phyloP scores from a whole-genome alignment of 2,888 invertebrate species.

The Esperia sulphurella region DNA sequence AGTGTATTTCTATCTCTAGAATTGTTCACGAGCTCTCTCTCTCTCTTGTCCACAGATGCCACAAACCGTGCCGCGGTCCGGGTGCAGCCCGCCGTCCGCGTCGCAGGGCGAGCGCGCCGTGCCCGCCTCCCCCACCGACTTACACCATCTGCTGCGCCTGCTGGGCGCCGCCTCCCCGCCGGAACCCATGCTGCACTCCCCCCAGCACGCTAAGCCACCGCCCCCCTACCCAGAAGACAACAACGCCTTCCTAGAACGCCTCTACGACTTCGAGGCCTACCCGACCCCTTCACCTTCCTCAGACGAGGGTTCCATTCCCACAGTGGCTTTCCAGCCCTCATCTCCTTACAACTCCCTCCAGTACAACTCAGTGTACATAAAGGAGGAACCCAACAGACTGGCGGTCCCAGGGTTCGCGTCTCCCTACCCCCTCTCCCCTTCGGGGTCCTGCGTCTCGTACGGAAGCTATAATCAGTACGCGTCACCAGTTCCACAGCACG shows the following conservation, averaged over 20 bases:
- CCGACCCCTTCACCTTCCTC: constrained; percentile 71
- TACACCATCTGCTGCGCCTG: constrained; percentile 66
- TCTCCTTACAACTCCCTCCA: constrained; percentile 75
- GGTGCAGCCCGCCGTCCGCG: constrained; percentile 87
- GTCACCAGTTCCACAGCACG: constrained; percentile 78
- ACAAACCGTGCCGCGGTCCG: constrained; percentile 89
- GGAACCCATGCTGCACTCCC: constrained; percentile 70
- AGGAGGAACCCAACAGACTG: constrained; percentile 77
- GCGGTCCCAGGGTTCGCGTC: constrained; percentile 71
- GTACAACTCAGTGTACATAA: constrained; percentile 57
- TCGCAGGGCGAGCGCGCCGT: constrained; percentile 83
- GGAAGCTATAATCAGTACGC: constrained; percentile 77
- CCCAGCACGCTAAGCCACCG: constrained; percentile 68
- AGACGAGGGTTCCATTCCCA: constrained; percentile 78
- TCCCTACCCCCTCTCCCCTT: constrained; percentile 78
- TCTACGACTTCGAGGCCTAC: constrained; percentile 73
- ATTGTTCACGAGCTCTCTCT: neutral
- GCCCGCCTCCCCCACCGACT: constrained; percentile 75
- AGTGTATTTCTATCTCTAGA: too few relatives aligned
- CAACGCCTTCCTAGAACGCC: constrained; percentile 59
- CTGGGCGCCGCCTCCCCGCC: constrained; percentile 73
- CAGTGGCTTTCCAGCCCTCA: constrained; percentile 77
- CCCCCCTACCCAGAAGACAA: constrained; percentile 64
- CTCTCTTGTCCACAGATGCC: constrained; percentile 83
- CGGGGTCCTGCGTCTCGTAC: constrained; percentile 77